Base-by-base conservation (phyloP, 2,888 invertebrate genomes). In the Heliothis peltigera region DNA sequence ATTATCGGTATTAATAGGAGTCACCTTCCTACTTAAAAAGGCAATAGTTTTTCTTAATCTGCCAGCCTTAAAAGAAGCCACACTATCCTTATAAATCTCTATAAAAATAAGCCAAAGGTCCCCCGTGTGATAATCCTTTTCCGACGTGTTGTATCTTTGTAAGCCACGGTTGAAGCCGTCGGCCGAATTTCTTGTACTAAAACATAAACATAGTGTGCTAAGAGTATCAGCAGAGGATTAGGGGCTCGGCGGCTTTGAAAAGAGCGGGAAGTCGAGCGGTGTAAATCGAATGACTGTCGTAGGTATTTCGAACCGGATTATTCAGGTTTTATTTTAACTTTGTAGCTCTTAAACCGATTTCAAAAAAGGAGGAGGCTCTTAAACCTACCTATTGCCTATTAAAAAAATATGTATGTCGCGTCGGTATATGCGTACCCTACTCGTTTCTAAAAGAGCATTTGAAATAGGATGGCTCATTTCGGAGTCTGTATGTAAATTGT, bases 171-270 rank as follows among this genome's bases (percentile, higher is more conserved):
- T 52, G 48, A 65, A 68, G 56, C 68, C 73, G 42, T 70, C 67
- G 68, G 66, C 71, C 76, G 70, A 78, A 80, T 75, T 80, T 80
- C 79, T 77, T 72, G 75, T 80, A 78, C 74, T 75, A 60, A 67
- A 79, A 75, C 74, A 66, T 71, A 79, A 77, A 80, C 69, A 81
- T 79, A 67, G 75, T 75, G 74, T 68, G 72, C 71, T 79, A 74
- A 70, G 65, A 61, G 70, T 73, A 73, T 80, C 71, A 77, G 66
- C 74, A 64, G 28, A 66, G 77, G 83, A 82, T 83, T 83, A 82
- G 64, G 70, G 62, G n/a, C 39, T 35, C 17, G 28, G 22, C 18
- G 74, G 75, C 76, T 63, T 44, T 39, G 32, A 64, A 63, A 70
- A 6, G 4, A 59, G 74, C 76, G 78, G 32, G 1, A 2, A 8